phyloP scores from a whole-genome alignment of 2,797 vertebrate genomes.

The Gallinago solitaria region DNA sequence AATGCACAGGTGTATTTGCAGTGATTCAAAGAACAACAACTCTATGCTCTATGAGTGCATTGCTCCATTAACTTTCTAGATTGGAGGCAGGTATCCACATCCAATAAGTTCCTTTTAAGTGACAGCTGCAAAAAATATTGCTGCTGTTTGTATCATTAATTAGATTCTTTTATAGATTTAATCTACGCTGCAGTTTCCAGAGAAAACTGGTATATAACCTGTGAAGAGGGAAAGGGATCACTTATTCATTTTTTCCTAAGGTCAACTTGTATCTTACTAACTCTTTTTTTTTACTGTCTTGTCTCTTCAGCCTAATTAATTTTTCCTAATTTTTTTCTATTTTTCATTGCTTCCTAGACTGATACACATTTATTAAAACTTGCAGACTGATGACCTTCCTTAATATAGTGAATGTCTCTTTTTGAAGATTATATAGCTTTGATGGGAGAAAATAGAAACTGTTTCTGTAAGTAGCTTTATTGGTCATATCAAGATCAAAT shows the following conservation, averaged over 20 bases:
- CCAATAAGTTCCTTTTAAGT: not conserved
- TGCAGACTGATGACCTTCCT: constrained; percentile 19
- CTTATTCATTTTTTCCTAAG: not conserved
- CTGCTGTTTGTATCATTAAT: not conserved
- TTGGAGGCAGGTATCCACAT: not conserved
- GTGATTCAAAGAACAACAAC: not conserved
- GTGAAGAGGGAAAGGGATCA: not conserved
- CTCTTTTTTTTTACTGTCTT: not conserved
- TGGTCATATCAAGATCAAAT: constrained; percentile 5
- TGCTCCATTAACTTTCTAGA: not conserved
- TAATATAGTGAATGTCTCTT: constrained; percentile 3
- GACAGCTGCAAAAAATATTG: not conserved
- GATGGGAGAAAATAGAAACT: constrained; percentile 12
- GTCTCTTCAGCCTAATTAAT: not conserved
- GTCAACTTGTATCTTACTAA: not conserved
- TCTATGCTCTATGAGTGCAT: not conserved
- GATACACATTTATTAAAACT: constrained; percentile 25
- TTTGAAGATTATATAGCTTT: constrained; percentile 30
- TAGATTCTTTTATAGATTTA: constrained; percentile 2
- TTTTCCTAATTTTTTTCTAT: not conserved
- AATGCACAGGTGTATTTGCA: not conserved
- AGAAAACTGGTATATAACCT: not conserved
- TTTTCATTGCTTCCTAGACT: not conserved
- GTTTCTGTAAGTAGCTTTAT: constrained; percentile 44
- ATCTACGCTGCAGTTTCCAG: not conserved